Conservation (phyloP, 2,888 invertebrate species). For the Itoplectis maculator region DNA sequence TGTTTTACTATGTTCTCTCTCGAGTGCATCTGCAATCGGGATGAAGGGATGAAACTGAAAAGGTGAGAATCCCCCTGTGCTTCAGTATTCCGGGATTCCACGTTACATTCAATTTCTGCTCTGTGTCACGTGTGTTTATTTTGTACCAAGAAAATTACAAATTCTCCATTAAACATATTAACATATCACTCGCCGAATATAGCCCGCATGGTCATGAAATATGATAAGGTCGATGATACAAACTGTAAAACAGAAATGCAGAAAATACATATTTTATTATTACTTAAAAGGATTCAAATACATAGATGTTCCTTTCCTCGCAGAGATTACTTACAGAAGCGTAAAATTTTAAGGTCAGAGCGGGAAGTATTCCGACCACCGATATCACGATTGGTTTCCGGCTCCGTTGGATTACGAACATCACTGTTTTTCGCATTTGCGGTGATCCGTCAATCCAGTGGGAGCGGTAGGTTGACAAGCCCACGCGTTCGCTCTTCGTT, state of each 20-base stretch:
- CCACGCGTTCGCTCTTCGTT: conserved; percentile 61
- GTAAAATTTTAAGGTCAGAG: conserved; percentile 71
- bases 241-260: conserved; percentile 10
- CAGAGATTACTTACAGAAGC: conserved; percentile 64
- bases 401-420: conserved; percentile 69
- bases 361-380: conserved; percentile 61
- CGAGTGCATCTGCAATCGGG: background rate
- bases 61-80: background rate
- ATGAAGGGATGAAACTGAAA: background rate
- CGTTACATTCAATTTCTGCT: too few relatives aligned
- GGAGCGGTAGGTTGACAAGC: conserved; percentile 64
- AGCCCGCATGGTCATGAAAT: conserved; percentile 65
- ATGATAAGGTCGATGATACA: conserved; percentile 55
- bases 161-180: too few relatives aligned
- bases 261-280: background rate
- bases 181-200: conserved; percentile 30
- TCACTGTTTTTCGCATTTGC: conserved; percentile 57
- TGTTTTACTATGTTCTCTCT: background rate
- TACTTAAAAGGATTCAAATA: background rate
- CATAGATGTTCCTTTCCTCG: background rate
- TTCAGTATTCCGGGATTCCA: too few relatives aligned
- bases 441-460: conserved; percentile 65
- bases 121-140: too few relatives aligned
- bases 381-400: conserved; percentile 70
- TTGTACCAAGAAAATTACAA: too few relatives aligned